These are phyloP conservation scores for Anseranas semipalmata DNA, from an alignment of 2,113 vertebrate genomes.

Conservation along the genomic window DNA sequence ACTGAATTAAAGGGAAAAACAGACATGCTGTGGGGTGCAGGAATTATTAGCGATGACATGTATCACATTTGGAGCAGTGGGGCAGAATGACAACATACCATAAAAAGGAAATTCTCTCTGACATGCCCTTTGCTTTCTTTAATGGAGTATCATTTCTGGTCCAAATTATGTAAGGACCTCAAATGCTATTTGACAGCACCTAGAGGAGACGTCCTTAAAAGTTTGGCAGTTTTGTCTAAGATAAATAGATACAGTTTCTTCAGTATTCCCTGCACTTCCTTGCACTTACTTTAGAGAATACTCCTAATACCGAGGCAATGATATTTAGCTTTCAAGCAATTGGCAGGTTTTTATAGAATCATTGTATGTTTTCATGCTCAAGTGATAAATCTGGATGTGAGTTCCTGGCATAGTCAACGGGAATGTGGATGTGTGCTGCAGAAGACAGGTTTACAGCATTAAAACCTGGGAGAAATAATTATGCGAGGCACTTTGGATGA, in stretches of 20 bases:
- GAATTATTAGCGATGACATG: slow-evolving; percentile 24
- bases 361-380: background rate
- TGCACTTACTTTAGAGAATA: background rate
- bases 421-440: background rate
- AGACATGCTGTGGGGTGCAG: background rate
- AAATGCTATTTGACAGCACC: background rate
- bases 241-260: slow-evolving; percentile 39
- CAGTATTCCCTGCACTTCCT: background rate
- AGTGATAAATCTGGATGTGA: slow-evolving; percentile 47
- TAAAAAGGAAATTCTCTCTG: slow-evolving; percentile 22
- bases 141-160: background rate
- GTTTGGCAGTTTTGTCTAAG: background rate
- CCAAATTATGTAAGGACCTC: background rate
- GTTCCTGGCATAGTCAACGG: background rate
- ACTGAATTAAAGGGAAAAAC: background rate
- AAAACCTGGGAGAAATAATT: slow-evolving; percentile 48
- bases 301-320: background rate
- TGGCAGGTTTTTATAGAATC: slow-evolving; percentile 37
- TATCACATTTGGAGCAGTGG: background rate
- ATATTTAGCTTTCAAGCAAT: background rate
- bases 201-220: background rate
- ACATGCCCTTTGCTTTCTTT: slow-evolving; percentile 3
- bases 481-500: slow-evolving; percentile 24
- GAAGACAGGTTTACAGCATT: slow-evolving; percentile 43
- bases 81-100: background rate